A percentile compares a stretch with the other conserved stretches of the same genome.
Conservation (phyloP, 2,888 invertebrate genomes). For the Lathronympha strigana region DNA sequence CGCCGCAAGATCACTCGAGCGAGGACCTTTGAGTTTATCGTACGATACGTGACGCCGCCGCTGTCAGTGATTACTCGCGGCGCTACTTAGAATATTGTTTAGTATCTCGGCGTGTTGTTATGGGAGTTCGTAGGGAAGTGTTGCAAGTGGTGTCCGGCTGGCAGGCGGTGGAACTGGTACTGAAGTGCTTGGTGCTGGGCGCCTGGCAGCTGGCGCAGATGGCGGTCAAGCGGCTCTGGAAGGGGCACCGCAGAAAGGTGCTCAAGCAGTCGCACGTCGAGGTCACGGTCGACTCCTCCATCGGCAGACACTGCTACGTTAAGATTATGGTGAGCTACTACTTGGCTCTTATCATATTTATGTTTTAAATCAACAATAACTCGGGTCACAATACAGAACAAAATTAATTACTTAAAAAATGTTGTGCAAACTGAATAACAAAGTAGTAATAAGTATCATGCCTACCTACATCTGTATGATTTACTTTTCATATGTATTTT, state of each 20-base stretch:
- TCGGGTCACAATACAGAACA: background rate
- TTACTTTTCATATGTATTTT: background rate
- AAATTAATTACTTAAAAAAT: background rate
- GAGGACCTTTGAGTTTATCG: conserved; percentile 61
- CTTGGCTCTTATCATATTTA: background rate
- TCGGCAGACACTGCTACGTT: conserved; percentile 77
- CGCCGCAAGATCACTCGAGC: conserved; percentile 52
- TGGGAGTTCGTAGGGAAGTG: conserved; percentile 65
- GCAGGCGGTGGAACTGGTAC: conserved; percentile 68
- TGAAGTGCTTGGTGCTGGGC: conserved; percentile 68
- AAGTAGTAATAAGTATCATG: background rate
- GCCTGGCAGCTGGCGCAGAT: conserved; percentile 71
- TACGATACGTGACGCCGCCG: conserved; percentile 43
- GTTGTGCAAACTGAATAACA: background rate
- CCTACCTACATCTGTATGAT: background rate
- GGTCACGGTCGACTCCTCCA: conserved; percentile 71
- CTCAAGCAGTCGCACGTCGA: conserved; percentile 63
- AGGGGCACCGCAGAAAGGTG: conserved; percentile 68
- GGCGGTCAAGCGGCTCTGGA: conserved; percentile 70
- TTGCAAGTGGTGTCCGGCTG: conserved; percentile 70
- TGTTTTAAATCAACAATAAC: background rate
- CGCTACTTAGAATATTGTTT: background rate
- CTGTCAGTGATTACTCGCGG: conserved; percentile 4
- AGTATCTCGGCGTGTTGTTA: conserved; percentile 44
- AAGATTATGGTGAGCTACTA: conserved; percentile 70